Conservation (phyloP, 1,140 invertebrate genomes). For the Drosophila obscura region DNA sequence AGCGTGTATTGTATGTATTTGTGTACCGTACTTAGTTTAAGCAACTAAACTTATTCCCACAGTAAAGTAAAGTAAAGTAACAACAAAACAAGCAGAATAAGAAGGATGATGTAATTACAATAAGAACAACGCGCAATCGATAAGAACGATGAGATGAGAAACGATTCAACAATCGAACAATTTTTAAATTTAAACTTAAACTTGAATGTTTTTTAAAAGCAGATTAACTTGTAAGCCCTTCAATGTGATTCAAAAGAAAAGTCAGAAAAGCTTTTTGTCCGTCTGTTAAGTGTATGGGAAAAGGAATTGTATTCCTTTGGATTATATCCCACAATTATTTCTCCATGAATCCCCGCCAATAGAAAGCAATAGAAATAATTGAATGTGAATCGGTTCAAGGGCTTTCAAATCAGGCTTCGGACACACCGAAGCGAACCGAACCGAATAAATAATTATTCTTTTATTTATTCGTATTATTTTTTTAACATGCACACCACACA, state of each 20-base stretch:
- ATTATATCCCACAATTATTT: conserved; percentile 7
- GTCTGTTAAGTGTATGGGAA: neutral
- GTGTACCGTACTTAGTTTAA: conserved; percentile 49
- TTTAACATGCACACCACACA: neutral
- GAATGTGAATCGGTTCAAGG: too few species aligned
- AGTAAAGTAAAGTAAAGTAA: conserved; percentile 39
- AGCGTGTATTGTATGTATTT: conserved; percentile 55
- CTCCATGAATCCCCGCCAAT: neutral
- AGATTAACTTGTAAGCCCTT: conserved; percentile 2
- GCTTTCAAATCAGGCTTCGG: too few species aligned
- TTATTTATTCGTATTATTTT: neutral
- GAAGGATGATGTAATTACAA: too few species aligned
- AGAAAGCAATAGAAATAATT: neutral
- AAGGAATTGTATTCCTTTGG: conserved; percentile 1
- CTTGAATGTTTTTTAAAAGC: conserved; percentile 16
- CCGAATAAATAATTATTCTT: conserved; percentile 1
- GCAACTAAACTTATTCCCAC: conserved; percentile 44
- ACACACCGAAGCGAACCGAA: too few species aligned
- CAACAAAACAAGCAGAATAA: too few species aligned
- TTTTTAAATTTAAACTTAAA: conserved; percentile 39
- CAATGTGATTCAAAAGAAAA: too few species aligned
- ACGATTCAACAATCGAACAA: conserved; percentile 41
- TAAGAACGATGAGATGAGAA: conserved; percentile 7
- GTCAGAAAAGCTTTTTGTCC: neutral
- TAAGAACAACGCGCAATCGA: conserved; percentile 59